Evolutionary conservation across 2,888 invertebrate genomes (phyloP).

Genomic region (Apoda limacodes): DNA sequence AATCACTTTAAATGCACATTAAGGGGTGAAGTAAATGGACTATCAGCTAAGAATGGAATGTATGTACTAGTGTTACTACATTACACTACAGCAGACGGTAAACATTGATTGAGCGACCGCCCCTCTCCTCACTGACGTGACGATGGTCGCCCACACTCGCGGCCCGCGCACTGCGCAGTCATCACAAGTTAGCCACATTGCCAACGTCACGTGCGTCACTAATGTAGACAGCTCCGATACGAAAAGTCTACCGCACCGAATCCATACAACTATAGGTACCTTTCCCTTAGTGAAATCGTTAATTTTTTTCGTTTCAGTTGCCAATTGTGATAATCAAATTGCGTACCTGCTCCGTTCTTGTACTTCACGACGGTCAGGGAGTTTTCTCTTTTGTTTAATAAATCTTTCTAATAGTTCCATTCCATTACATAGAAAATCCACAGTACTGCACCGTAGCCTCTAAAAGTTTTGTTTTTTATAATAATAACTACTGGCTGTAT

Average conservation of each 20-base stretch:
- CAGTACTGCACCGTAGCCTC: too few species aligned
- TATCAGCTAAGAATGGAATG: slow-evolving; percentile 52
- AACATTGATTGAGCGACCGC: slow-evolving; percentile 43
- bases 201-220: slow-evolving; percentile 45
- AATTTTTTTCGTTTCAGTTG: too few species aligned
- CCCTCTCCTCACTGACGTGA: slow-evolving; percentile 48
- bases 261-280: too few species aligned
- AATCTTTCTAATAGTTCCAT: slow-evolving; percentile 84
- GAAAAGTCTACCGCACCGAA: too few species aligned
- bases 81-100: slow-evolving; percentile 31
- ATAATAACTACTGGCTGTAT: too few species aligned
- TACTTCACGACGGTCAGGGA: slow-evolving; percentile 47
- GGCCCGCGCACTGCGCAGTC: slow-evolving; percentile 26
- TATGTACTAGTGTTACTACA: slow-evolving; percentile 40
- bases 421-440: too few species aligned
- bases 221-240: too few species aligned
- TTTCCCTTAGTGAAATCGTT: too few species aligned
- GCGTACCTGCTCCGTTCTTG: slow-evolving; percentile 64
- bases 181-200: slow-evolving; percentile 41
- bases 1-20: slow-evolving; percentile 58
- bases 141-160: slow-evolving; percentile 33
- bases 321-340: too few species aligned
- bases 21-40: slow-evolving; percentile 29
- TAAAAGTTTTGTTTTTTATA: too few species aligned
- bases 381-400: slow-evolving; percentile 73